Evolutionary conservation across 2,888 invertebrate species (phyloP), one percentile per base, ranked within the genome.

Genomic region (Pyralis farinalis): DNA sequence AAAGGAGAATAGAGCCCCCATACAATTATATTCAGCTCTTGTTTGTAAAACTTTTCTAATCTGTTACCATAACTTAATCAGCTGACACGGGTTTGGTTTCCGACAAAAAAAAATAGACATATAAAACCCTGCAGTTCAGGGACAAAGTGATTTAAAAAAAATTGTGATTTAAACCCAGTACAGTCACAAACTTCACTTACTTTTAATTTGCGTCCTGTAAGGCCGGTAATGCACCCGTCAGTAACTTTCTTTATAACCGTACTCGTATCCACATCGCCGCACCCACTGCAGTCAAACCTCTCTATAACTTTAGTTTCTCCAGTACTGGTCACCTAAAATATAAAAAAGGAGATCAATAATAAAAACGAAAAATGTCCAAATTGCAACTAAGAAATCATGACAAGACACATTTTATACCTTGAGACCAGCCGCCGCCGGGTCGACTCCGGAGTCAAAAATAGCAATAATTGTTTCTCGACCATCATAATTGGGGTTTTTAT

Each of bases 361-460:
- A 61, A 64, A 58, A 30, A 37, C 48, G 41, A 51, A 44, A 58
- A n/a, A n/a, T n/a, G n/a, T n/a, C n/a, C n/a, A 67, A 71, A 57
- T 47, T 47, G 44, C 46, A 63, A 67, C 64, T 57, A 75, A 79
- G 65, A 76, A 76, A 79, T 68, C 77, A 64, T 89, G 86, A 88
- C 85, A 73, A 78, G 82, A 74, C 84, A 81, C 29, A 60, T 72
- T 82, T 78, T 67, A 73, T 90, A 96, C 98, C 94, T 96, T 94
- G 58, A 99, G 91, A 47, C 99, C 99, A 49, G 95, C 93, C 6
- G 98, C 98, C 34, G 96, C 97, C 12, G 99, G 98, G 91, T 99
- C 99, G 40, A 99, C 96, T 6, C 99, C 99, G 1, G 98, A 98
- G 88, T 99, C 99, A 60, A 99, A 94, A 74, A 99, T 96, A 31